A percentile compares a stretch with the other conserved stretches of the same genome.
phyloP scores from a whole-genome alignment of 2,888 invertebrate genomes.

The Agonum fuliginosum region DNA sequence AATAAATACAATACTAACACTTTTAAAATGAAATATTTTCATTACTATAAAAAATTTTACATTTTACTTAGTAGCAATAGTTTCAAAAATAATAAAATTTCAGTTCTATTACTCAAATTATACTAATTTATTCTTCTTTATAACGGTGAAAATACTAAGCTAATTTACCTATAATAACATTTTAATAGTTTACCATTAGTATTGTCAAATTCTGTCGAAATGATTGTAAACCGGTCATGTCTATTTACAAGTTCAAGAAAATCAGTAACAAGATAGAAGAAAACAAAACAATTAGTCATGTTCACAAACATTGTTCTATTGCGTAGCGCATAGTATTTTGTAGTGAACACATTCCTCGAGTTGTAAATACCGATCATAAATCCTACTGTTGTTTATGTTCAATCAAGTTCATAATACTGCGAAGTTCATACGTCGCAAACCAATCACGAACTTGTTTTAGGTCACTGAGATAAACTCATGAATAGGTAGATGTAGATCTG shows the following conservation, averaged over 20 bases:
- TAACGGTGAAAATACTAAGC: too few species aligned
- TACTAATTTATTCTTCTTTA: too few species aligned
- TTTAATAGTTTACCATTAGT: background rate
- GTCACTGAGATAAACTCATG: too few species aligned
- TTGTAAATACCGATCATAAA: conserved; percentile 31
- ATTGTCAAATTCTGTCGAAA: background rate
- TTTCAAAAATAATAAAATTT: too few species aligned
- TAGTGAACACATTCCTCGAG: conserved; percentile 21
- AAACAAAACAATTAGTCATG: conserved; percentile 46
- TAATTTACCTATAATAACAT: background rate
- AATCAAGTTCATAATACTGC: background rate
- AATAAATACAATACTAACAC: too few species aligned
- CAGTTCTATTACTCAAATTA: too few species aligned
- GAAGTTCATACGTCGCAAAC: background rate
- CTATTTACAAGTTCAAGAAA: conserved; percentile 24
- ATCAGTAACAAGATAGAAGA: conserved; percentile 1
- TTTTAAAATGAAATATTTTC: too few species aligned
- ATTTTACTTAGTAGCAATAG: too few species aligned
- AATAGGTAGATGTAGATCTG: too few species aligned
- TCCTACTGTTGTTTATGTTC: conserved; percentile 5
- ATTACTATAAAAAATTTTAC: too few species aligned
- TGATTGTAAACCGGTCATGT: background rate
- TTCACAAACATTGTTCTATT: conserved; percentile 24
- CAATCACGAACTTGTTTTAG: background rate
- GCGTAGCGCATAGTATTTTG: conserved; percentile 35